Conservation (phyloP, 2,113 vertebrate genomes). For the Melozone crissalis region DNA sequence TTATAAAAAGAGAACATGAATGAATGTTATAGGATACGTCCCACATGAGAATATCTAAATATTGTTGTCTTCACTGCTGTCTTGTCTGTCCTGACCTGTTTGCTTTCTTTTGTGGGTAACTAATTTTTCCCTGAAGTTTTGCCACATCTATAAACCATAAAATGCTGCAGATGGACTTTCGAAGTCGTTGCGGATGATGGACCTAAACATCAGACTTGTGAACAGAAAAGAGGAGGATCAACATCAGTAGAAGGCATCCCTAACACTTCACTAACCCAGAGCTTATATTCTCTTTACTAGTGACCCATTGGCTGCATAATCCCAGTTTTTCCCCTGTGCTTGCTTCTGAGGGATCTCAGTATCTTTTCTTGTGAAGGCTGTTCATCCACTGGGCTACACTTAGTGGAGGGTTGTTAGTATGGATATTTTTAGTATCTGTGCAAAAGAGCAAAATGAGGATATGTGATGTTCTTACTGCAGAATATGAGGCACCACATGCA, state of each 20-base stretch:
- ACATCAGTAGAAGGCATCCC: neutral
- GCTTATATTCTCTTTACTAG: neutral
- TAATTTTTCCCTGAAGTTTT: neutral
- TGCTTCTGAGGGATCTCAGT: neutral
- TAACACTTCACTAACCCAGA: neutral
- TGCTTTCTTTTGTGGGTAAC: neutral
- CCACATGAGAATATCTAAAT: neutral
- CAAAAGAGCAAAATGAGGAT: neutral
- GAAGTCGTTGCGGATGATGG: rapidly evolving
- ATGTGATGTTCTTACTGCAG: neutral
- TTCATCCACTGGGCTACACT: neutral
- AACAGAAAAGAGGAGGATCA: neutral
- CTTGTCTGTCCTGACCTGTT: neutral
- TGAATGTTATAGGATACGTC: neutral
- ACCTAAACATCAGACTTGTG: neutral
- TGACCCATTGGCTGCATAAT: rapidly evolving
- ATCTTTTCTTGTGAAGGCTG: neutral
- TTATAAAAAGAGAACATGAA: neutral
- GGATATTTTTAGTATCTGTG: neutral
- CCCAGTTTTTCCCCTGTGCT: neutral
- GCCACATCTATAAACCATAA: neutral
- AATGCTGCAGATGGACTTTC: neutral
- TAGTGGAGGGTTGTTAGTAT: neutral
- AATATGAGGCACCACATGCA: neutral
- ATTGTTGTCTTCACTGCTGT: neutral